Evolutionary conservation across 2,797 vertebrate species (phyloP).

Genomic region (Hydrophis major): DNA sequence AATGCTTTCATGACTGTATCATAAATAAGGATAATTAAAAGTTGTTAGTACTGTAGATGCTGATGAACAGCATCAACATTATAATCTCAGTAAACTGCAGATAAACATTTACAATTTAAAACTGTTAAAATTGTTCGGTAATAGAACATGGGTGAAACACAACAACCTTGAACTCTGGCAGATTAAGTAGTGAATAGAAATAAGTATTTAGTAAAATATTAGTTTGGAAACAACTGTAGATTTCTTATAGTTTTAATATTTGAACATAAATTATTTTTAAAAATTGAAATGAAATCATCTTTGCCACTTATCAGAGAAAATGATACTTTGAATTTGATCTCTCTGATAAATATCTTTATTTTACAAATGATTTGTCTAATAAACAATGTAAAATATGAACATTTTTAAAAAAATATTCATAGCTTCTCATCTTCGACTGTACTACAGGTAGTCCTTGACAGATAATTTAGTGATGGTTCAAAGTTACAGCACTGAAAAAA

Average conservation of each 20-base stretch:
- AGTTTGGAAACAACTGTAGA: neutral
- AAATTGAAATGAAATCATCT: neutral
- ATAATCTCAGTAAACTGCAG: neutral
- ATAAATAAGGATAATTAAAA: rapidly evolving
- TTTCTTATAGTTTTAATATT: neutral
- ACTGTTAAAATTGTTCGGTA: neutral
- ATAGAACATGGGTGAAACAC: neutral
- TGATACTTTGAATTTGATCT: neutral
- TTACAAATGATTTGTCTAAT: neutral
- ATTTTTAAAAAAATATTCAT: neutral
- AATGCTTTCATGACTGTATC: too few species aligned
- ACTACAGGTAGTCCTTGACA: neutral
- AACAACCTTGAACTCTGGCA: neutral
- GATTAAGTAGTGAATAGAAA: neutral
- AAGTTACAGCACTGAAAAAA: neutral
- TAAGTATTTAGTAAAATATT: neutral
- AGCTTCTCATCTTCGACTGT: neutral
- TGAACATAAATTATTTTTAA: neutral
- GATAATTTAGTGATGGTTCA: neutral
- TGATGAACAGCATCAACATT: neutral
- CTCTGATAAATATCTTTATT: neutral
- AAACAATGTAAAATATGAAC: neutral
- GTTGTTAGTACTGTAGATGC: neutral
- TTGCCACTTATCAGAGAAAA: neutral
- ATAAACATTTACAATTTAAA: neutral